phyloP scores from a whole-genome alignment of 1,140 invertebrate genomes.

The Drosophila subpulchrella region DNA sequence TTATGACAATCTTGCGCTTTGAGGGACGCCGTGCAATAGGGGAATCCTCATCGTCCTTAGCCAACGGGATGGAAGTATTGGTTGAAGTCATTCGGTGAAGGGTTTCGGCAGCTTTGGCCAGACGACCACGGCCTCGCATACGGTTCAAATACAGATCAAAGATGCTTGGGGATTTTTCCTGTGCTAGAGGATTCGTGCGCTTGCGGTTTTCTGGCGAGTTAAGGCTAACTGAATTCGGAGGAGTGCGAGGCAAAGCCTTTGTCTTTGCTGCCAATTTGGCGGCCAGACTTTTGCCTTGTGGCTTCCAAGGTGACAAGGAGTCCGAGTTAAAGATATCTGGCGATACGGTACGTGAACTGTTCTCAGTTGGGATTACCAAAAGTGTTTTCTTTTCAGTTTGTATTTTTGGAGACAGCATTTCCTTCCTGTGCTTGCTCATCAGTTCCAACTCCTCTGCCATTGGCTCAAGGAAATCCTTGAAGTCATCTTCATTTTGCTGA shows the following conservation, averaged over 20 bases:
- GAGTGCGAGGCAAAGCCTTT: background rate
- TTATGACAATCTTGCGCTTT: slow-evolving; percentile 70
- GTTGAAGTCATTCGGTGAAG: slow-evolving; percentile 40
- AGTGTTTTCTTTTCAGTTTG: slow-evolving; percentile 8
- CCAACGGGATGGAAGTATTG: background rate
- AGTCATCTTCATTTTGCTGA: background rate
- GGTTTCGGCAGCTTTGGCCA: slow-evolving; percentile 47
- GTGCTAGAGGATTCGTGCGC: background rate
- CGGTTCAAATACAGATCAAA: slow-evolving; percentile 69
- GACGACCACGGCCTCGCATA: slow-evolving; percentile 55
- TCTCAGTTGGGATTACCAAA: background rate
- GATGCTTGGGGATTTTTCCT: slow-evolving; percentile 69
- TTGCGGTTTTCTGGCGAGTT: slow-evolving; percentile 31
- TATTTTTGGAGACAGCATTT: background rate
- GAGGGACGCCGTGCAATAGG: slow-evolving; percentile 46
- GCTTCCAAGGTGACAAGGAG: slow-evolving; percentile 54
- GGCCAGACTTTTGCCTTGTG: slow-evolving; percentile 48
- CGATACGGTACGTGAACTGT: slow-evolving; percentile 32
- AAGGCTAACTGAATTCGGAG: background rate
- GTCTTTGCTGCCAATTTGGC: slow-evolving; percentile 59
- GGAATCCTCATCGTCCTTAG: slow-evolving; percentile 47
- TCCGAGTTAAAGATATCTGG: slow-evolving; percentile 65
- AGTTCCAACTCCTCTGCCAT: slow-evolving; percentile 55
- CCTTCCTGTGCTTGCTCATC: slow-evolving; percentile 3
- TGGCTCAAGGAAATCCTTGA: background rate